Conservation (phyloP, 2,888 invertebrate species). For the Dusona sp. region DNA sequence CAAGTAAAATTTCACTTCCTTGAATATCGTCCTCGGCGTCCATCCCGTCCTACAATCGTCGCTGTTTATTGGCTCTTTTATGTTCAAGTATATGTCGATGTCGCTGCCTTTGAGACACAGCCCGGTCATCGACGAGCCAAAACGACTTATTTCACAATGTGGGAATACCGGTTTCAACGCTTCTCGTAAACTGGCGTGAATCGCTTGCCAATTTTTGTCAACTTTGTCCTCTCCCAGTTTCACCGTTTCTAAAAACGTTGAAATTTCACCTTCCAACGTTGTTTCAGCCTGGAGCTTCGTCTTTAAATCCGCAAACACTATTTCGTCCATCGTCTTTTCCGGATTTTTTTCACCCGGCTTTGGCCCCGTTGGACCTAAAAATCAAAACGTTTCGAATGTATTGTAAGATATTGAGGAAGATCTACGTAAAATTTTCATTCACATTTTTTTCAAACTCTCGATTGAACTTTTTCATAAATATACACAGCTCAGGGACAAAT, state of each 20-base stretch:
- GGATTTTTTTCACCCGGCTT: neutral
- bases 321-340: slow-evolving; percentile 38
- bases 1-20: slow-evolving; percentile 84
- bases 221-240: slow-evolving; percentile 74
- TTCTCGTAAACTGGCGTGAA: slow-evolving; percentile 73
- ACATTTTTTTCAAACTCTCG: neutral
- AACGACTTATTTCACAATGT: slow-evolving; percentile 85
- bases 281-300: slow-evolving; percentile 70
- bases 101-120: slow-evolving; percentile 90
- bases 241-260: slow-evolving; percentile 74
- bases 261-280: slow-evolving; percentile 77
- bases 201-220: slow-evolving; percentile 73
- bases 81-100: slow-evolving; percentile 89
- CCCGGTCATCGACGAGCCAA: slow-evolving; percentile 91
- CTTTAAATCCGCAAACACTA: slow-evolving; percentile 75
- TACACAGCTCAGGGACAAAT: too few relatives aligned
- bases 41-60: slow-evolving; percentile 71
- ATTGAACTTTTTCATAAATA: too few relatives aligned
- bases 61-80: slow-evolving; percentile 79
- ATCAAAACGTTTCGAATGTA: neutral
- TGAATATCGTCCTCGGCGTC: slow-evolving; percentile 77
- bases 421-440: too few relatives aligned
- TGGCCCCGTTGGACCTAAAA: slow-evolving; percentile 7
- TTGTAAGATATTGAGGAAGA: too few relatives aligned
- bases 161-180: slow-evolving; percentile 76